Base-by-base conservation (phyloP, 2,888 invertebrate genomes). In the Cryptocephalus moraei region DNA sequence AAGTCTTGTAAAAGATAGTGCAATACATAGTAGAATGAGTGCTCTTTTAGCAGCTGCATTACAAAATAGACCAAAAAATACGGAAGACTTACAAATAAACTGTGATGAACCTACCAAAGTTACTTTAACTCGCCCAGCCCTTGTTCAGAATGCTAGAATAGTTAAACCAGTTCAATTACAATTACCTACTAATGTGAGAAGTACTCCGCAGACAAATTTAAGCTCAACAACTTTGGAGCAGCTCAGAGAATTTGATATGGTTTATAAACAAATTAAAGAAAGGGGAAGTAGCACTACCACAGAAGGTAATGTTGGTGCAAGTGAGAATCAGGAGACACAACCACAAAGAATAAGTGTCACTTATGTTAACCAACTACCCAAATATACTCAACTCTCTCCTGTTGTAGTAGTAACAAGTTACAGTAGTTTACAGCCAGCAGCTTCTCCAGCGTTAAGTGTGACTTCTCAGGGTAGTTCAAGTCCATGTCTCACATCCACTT, bases 251-350 rank as follows among this genome's bases (percentile, higher is more conserved):
- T 88, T 88, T 58, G 87, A 88, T 63, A 82, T 85, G 71, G 86
- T 88, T 0, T 72, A 87, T 49, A 86, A 87, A 61, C 86, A 86
- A 71, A 85, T 88, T 0, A 86, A 86, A 63, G 86, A 86, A 65
- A 73, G 85, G 50, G 84, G 84, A 57, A 82, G 79, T 22, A 80
- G 79, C 4, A 79, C 51, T 32, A 59, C 58, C 8, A 56, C 59
- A 33, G 49, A 61, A 11, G 61, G 60, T 47, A 55, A 58, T n/a
- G 49, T 56, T 31, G 53, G 59, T 3, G 51, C 56, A 14, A 59
- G 60, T 13, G 65, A 66, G 47, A 57, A 52, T 12, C 62, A 57
- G 45, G 66, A 66, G 54, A 56, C 33, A 8, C 62, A 71, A 2
- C 53, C 55, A 11, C 76, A 74, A 55, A 70, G 75, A 54, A 74